phyloP scores from a whole-genome alignment of 2,113 vertebrate genomes.

The Percina caprodes region DNA sequence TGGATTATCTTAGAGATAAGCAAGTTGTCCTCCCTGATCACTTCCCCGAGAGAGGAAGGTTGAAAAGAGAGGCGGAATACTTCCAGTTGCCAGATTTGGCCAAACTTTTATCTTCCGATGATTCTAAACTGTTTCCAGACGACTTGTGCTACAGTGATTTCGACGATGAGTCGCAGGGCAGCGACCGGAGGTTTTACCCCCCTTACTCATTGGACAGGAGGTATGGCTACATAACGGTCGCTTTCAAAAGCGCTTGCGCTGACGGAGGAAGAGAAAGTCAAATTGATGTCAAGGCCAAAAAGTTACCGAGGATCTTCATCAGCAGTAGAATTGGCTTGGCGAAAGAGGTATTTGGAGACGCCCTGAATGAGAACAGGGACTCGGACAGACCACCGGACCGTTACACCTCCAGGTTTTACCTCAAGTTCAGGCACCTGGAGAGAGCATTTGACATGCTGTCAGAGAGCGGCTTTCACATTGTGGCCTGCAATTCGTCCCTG shows the following conservation, averaged over 20 bases:
- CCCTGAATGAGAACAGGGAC: constrained; percentile 95
- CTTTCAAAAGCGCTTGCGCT: constrained; percentile 89
- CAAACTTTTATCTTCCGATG: constrained; percentile 91
- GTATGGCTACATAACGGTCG: constrained; percentile 96
- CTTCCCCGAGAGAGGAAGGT: constrained; percentile 95
- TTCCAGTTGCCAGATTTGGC: constrained; percentile 95
- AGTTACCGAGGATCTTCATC: constrained; percentile 95
- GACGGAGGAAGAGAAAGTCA: constrained; percentile 88
- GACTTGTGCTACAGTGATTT: constrained; percentile 92
- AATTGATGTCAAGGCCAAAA: constrained; percentile 90
- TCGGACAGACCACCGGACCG: constrained; percentile 92
- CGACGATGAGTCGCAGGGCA: constrained; percentile 92
- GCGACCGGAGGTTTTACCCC: constrained; percentile 91
- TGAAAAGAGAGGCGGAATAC: constrained; percentile 97
- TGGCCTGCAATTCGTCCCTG: constrained; percentile 96
- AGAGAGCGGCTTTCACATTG: constrained; percentile 97
- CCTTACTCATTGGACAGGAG: constrained; percentile 88
- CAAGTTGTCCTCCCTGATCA: constrained; percentile 97
- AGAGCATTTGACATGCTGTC: constrained; percentile 98
- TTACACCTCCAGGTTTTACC: constrained; percentile 96
- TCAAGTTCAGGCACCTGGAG: constrained; percentile 96
- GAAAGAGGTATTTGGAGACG: constrained; percentile 97
- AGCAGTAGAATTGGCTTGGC: constrained; percentile 95
- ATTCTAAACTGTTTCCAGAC: constrained; percentile 89
- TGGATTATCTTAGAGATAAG: constrained; percentile 99